Base-by-base conservation (phyloP, 1,140 invertebrate genomes). In the Aphidius ervi region DNA sequence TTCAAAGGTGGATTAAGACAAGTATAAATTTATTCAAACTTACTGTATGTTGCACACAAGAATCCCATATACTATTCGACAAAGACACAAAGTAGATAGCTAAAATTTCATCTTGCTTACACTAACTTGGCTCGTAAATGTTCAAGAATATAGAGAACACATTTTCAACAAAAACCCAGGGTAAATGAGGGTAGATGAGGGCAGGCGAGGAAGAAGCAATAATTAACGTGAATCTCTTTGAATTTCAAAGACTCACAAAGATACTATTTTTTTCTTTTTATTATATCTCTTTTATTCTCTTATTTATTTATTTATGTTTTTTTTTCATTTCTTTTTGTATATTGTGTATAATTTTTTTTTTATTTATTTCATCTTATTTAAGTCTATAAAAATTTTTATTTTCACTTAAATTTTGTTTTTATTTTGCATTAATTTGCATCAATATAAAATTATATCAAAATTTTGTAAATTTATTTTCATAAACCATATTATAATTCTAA, bases 161-260 rank as follows among this genome's bases (percentile, higher is more conserved):
- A 31, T 31, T 31, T 31, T 52, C 9, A 37, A 52, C 6, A 39
- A 54, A 20, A 54, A 54, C n/a, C 42, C 52, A 6, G 16, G 49
- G 37, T 20, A 31, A 39, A 52, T 37, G 23, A 50, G 52, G 23
- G 23, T 31, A 31, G 23, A 31, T 31, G 39, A 41, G 37, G 31
- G 39, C 49, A 52, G 39, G 49, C 6, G 49, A 40, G 47, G 47
- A 54, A 54, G 31, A 9, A 40, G 52, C 52, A 61, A 61, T 61
- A 61, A 56, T 61, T 61, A 61, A 61, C 53, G 53, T 39, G 45
- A 48, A 41, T 56, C 59, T 56, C 59, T 55, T 55, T 61, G 59
- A 61, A 55, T 55, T 31, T 23, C 52, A 54, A 41, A 41, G 39
- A 54, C 39, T 54, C 42, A 54, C 52, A 31, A 53, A 60, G 43